Base-by-base conservation (phyloP, 2,113 vertebrate genomes). In the Platichthys flesus region DNA sequence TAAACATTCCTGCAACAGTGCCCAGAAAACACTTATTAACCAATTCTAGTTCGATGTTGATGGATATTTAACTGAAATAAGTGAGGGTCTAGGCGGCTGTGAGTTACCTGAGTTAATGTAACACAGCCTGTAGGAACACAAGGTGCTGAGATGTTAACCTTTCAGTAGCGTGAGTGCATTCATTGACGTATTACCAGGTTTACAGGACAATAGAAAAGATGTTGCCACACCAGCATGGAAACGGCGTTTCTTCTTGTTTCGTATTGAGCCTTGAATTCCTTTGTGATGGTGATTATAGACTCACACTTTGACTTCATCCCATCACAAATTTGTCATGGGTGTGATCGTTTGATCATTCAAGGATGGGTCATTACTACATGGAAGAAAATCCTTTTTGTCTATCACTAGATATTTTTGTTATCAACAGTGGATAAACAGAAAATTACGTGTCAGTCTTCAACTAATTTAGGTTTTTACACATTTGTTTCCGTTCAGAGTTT, bases 181-280 rank as follows among this genome's bases (percentile, higher is more conserved):
- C 51, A 55, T 13, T 83, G 71, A 71, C 83, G 73, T 71, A 66
- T 75, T 67, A 66, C 59, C n/a, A 65, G 24, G 78, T 87, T 90
- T 84, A 81, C 77, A 60, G 69, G 16, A 79, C 76, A 85, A 52
- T 67, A 60, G 20, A 56, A 10, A 59, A 3, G 21, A 75, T 80
- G 68, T 56, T 85, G 80, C 26, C 71, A 67, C 68, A 69, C 78
- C 88, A 21, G 78, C 83, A 82, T 74, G 64, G 47, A 82, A 68
- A 84, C 37, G n/a, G 28, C 57, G 21, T 16, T 26, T 65, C 15
- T 60, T 47, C 6, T 21, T 54, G 31, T 63, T 74, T 9, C 63
- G 13, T 58, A 42, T 26, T 61, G 4, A 26, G 65, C 35, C n/a
- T 35, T 62, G 26, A 79, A 37, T 59, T 54, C 47, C 1, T 56